Percentiles rank a stretch among this genome's conserved stretches.
phyloP scores from a whole-genome alignment of 2,888 invertebrate genomes.

The Ennomos erosarius region DNA sequence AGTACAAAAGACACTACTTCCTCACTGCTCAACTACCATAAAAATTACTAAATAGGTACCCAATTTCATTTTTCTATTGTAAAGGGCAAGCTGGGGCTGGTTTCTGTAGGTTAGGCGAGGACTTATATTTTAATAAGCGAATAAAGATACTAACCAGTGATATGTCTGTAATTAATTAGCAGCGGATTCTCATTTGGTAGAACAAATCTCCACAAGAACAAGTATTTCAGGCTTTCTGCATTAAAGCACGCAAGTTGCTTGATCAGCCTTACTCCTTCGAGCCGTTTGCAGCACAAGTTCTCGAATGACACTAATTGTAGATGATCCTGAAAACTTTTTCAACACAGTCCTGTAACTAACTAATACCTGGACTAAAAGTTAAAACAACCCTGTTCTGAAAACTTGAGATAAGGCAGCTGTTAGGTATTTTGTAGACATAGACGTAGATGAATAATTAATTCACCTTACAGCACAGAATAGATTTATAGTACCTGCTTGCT shows the following conservation, averaged over 20 bases:
- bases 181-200: conserved; percentile 73
- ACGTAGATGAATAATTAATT: conserved; percentile 1
- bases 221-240: conserved; percentile 67
- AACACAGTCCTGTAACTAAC: no score
- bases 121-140: neutral
- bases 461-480: neutral
- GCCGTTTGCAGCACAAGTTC: conserved; percentile 66
- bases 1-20: no score
- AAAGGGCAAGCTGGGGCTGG: no score
- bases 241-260: conserved; percentile 73
- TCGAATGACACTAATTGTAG: conserved; percentile 74
- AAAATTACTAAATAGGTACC: no score
- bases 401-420: no score
- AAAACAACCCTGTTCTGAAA: no score
- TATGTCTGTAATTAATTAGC: conserved; percentile 70
- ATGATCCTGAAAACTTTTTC: conserved; percentile 64
- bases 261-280: conserved; percentile 69
- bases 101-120: no score
- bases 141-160: conserved; percentile 58
- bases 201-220: conserved; percentile 76
- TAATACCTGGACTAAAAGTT: no score
- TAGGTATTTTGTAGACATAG: neutral
- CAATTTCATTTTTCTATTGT: no score
- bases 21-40: no score
- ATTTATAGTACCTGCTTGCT: no score